Percentiles rank a stretch among this genome's conserved stretches.
Evolutionary conservation across 1,140 invertebrate genomes (phyloP).

Genomic region (Agraylea sexmaculata): DNA sequence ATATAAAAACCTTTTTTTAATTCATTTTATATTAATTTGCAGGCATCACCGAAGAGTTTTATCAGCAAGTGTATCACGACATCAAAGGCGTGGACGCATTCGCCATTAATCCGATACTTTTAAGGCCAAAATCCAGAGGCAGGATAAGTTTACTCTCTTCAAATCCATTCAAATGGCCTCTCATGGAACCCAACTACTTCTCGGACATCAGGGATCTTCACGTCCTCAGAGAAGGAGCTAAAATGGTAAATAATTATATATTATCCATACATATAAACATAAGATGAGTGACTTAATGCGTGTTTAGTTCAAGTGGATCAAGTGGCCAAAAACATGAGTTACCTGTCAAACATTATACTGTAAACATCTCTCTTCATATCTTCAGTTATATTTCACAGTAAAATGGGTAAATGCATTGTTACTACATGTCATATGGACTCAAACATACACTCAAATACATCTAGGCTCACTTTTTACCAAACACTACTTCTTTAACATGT

Average conservation of each 20-base stretch:
- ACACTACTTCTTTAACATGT: too few species aligned
- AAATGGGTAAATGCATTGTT: too few species aligned
- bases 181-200: slow-evolving; percentile 70
- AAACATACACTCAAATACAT: too few species aligned
- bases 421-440: too few species aligned
- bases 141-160: slow-evolving; percentile 49
- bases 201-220: slow-evolving; percentile 50
- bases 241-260: slow-evolving; percentile 41
- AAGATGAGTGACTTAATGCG: too few species aligned
- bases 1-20: background rate
- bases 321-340: too few species aligned
- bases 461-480: too few species aligned
- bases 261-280: too few species aligned
- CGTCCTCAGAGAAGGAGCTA: slow-evolving; percentile 59
- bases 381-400: too few species aligned
- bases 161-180: slow-evolving; percentile 61
- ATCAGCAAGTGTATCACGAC: slow-evolving; percentile 42
- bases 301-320: too few species aligned
- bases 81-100: slow-evolving; percentile 41
- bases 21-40: background rate
- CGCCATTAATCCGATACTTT: slow-evolving; percentile 53
- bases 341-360: too few species aligned
- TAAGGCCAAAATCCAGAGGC: slow-evolving; percentile 65
- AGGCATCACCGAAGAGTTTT: slow-evolving; percentile 52
- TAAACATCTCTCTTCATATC: too few species aligned